These are phyloP conservation scores for Mycteria americana DNA, from an alignment of 2,797 vertebrate genomes.

Conservation along the genomic window DNA sequence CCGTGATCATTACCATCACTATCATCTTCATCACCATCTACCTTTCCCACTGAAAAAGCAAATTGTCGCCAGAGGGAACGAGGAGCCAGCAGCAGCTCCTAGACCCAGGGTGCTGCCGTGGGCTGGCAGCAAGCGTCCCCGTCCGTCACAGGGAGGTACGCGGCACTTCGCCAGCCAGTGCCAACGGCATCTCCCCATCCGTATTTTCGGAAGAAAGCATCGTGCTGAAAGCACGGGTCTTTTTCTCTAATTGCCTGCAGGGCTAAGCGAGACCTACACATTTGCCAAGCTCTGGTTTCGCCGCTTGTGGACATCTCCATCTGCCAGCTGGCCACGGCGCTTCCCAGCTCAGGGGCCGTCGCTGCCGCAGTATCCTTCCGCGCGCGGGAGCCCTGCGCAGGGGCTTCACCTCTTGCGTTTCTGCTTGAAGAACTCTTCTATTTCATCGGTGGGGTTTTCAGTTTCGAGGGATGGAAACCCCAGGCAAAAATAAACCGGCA, in stretches of 20 bases:
- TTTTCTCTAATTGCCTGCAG: background rate
- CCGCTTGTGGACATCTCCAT: background rate
- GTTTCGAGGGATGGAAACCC: background rate
- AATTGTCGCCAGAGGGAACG: background rate
- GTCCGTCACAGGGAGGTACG: background rate
- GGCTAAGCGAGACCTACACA: background rate
- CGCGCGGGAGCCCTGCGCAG: background rate
- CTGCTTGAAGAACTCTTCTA: background rate
- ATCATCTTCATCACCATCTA: background rate
- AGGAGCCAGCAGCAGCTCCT: background rate
- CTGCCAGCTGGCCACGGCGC: background rate
- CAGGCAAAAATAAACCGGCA: background rate
- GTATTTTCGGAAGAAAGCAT: background rate
- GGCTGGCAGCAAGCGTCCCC: background rate
- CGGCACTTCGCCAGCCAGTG: accelerated
- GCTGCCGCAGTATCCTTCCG: background rate
- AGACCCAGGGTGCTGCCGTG: accelerated
- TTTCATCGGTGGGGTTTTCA: background rate
- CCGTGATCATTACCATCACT: too few species aligned
- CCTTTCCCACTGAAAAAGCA: background rate
- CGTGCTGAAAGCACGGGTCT: background rate
- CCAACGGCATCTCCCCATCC: accelerated
- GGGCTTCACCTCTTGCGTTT: background rate
- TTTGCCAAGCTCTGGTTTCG: background rate
- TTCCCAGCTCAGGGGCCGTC: background rate